Evolutionary conservation across 1,140 invertebrate species (phyloP), one percentile per base, ranked within the genome.

Genomic region (Heliothis subflexa): DNA sequence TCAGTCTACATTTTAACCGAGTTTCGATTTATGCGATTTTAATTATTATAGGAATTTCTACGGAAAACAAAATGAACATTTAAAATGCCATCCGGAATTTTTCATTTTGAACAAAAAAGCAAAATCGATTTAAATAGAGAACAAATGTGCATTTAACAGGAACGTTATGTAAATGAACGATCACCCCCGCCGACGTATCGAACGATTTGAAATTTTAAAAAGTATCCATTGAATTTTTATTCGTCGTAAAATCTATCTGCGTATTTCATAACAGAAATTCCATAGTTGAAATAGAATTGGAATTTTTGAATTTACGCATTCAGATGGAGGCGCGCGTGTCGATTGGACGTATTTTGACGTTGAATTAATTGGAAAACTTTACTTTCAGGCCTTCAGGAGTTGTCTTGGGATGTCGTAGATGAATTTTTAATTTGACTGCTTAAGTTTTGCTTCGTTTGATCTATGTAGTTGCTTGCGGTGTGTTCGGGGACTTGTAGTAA

Each of bases 331-430:
- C 71, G 66, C 33, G 28, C 59, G 50, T 83, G 78, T 61, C 68
- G 25, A 66, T 66, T 71, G 61, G 61, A 77, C 52, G 76, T 80
- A 76, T 74, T 81, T 81, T 78, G 80, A 81, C 72, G 71, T 68
- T 47, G 66, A 76, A 81, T 81, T 81, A 81, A 81, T 81, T 81
- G 72, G 71, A 79, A 81, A 81, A 78, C 62, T 81, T 81, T 78
- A 55, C 33, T 68, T 18, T 21, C 61, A 62, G 75, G 49, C 55
- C 40, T 61, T 21, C 54, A 54, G 61, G 33, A 64, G 59, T 61
- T 78, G 40, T 70, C 75, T 74, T 68, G 13, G 57, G 73, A 21
- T 73, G 49, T 28, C 47, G 47, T 75, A 64, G 45, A 21, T 75
- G 73, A 75, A 75, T 75, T 75, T 75, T 75, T 75, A 75, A 75